A percentile compares a stretch with the other conserved stretches of the same genome.
phyloP scores from a whole-genome alignment of 2,113 vertebrate species.

The Tachysurus vachellii region DNA sequence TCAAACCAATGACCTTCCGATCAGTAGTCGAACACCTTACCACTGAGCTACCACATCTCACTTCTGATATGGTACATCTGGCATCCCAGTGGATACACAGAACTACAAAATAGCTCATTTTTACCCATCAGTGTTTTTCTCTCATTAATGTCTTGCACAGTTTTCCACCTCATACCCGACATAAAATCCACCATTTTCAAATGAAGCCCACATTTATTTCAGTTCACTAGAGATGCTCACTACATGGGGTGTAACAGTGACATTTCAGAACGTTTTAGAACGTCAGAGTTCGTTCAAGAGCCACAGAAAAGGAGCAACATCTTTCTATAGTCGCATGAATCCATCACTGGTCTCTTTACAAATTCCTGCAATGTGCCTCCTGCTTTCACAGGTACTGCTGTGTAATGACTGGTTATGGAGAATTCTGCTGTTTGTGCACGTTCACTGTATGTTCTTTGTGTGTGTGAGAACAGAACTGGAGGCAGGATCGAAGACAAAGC shows the following conservation, averaged over 20 bases:
- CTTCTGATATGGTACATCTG: neutral
- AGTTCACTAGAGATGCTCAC: neutral
- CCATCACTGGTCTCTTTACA: neutral
- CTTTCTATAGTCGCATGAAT: neutral
- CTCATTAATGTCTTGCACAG: neutral
- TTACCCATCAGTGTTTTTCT: neutral
- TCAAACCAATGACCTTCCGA: no score
- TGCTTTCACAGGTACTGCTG: neutral
- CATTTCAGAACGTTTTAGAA: neutral
- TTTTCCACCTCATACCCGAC: neutral
- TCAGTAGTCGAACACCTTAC: no score
- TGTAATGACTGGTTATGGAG: neutral
- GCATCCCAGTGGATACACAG: neutral
- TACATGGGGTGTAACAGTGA: neutral
- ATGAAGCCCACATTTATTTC: neutral
- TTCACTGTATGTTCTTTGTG: neutral
- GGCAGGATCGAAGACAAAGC: conserved; percentile 38
- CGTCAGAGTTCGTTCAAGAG: neutral
- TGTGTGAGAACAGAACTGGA: neutral
- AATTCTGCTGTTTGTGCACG: neutral
- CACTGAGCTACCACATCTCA: no score
- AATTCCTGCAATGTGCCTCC: neutral
- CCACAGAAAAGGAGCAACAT: neutral
- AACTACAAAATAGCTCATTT: neutral
- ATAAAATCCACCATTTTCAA: neutral